These are phyloP conservation scores for Alethe castanea DNA, from an alignment of 2,113 vertebrate species.

Conservation along the genomic window DNA sequence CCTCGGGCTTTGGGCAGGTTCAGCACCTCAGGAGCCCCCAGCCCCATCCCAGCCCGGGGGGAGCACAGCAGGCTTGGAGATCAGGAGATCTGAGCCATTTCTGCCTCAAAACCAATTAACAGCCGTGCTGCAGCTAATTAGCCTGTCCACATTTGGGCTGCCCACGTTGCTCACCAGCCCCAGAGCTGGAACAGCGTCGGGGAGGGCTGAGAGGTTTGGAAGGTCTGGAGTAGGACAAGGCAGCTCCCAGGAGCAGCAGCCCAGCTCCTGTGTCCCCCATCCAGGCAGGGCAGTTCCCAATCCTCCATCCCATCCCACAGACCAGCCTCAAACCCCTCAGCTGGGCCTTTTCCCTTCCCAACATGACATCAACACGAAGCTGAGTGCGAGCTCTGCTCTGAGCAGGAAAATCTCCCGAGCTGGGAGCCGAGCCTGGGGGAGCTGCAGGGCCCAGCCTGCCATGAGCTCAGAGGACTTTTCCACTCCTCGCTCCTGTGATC, in stretches of 20 bases:
- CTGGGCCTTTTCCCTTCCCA: not conserved
- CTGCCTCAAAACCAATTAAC: not conserved
- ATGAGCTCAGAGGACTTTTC: slow-evolving; percentile 53
- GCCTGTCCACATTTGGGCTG: accelerated
- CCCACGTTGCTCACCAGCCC: accelerated
- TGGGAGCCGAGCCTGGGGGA: not conserved
- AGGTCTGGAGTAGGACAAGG: not conserved
- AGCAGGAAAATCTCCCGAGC: not conserved
- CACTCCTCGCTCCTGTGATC: slow-evolving; percentile 23
- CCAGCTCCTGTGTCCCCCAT: accelerated
- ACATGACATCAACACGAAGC: not conserved
- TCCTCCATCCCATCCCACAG: accelerated
- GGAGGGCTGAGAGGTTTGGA: not conserved
- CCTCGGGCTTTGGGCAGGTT: not conserved
- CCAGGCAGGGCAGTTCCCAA: not conserved
- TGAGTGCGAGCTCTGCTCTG: not conserved
- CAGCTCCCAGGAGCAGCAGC: not conserved
- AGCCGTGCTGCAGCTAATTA: not conserved
- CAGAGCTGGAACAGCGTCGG: accelerated
- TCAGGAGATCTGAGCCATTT: not conserved
- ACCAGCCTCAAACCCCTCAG: not conserved
- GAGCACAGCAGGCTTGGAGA: not conserved
- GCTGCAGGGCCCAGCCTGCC: not conserved
- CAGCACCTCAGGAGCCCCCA: not conserved
- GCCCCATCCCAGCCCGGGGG: not conserved